These are phyloP conservation scores for Diadophis punctatus DNA, from an alignment of 2,113 vertebrate species.

Conservation along the genomic window DNA sequence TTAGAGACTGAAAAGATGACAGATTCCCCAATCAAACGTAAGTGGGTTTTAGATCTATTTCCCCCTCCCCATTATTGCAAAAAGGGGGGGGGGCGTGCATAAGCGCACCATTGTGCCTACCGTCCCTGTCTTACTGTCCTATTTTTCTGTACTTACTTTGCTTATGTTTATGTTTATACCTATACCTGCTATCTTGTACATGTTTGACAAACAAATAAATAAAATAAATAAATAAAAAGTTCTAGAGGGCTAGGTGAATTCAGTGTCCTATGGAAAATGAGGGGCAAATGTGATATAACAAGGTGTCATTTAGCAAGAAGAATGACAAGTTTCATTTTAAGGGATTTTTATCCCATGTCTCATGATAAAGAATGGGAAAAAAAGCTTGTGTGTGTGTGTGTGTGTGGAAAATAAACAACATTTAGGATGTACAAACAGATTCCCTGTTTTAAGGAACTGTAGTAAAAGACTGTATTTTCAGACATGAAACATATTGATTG, in stretches of 20 bases:
- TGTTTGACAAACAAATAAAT: too few species aligned
- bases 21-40: constrained; percentile 11
- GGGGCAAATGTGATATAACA: neutral
- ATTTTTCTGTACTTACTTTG: too few species aligned
- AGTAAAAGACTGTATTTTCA: constrained; percentile 4
- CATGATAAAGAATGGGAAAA: neutral
- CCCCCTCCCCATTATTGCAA: neutral
- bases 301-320: constrained; percentile 2
- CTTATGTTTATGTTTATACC: too few species aligned
- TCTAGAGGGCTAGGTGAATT: neutral
- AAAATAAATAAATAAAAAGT: too few species aligned
- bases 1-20: constrained; percentile 16
- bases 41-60: neutral
- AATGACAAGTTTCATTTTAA: neutral
- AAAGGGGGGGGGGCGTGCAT: too few species aligned
- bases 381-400: too few species aligned
- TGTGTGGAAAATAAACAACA: neutral
- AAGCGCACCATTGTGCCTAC: too few species aligned
- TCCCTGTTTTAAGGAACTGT: neutral
- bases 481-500: constrained; percentile 7
- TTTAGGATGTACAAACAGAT: neutral
- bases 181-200: too few species aligned
- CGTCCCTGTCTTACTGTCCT: too few species aligned
- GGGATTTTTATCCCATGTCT: neutral
- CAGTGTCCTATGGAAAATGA: neutral